Percentiles rank a stretch among this genome's conserved stretches.
phyloP scores from a whole-genome alignment of 2,797 vertebrate genomes.

The Channa striata region DNA sequence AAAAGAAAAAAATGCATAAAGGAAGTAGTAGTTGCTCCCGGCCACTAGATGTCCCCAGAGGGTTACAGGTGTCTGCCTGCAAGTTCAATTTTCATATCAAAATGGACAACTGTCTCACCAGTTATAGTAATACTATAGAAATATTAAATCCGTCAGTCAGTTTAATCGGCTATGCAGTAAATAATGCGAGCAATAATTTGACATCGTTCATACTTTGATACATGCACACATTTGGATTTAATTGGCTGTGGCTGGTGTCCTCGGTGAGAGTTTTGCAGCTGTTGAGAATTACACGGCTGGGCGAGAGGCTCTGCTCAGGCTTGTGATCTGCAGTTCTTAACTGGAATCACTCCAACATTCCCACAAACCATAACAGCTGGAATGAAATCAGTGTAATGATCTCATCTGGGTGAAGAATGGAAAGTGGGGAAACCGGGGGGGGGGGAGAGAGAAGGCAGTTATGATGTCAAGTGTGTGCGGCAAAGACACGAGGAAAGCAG shows the following conservation, averaged over 20 bases:
- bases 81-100: background rate
- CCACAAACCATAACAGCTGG: constrained; percentile 67
- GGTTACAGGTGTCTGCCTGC: background rate
- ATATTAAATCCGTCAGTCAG: constrained; percentile 10
- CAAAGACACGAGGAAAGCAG: constrained; percentile 30
- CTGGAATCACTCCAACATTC: constrained; percentile 70
- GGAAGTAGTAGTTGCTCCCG: background rate
- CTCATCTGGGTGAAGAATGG: constrained; percentile 59
- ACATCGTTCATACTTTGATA: constrained; percentile 18
- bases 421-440: constrained; percentile 47
- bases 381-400: constrained; percentile 67
- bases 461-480: constrained; percentile 47
- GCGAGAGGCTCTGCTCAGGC: constrained; percentile 38
- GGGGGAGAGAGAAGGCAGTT: constrained; percentile 22
- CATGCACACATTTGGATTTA: constrained; percentile 32
- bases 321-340: constrained; percentile 44
- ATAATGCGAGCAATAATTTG: constrained; percentile 9
- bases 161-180: constrained; percentile 12
- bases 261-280: constrained; percentile 59
- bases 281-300: constrained; percentile 64
- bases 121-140: constrained; percentile 13
- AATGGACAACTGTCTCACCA: constrained; percentile 5
- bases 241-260: constrained; percentile 43
- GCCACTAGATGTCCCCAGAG: constrained; percentile 68
- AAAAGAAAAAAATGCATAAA: too few relatives aligned